Base-by-base conservation (phyloP, 2,888 invertebrate species). In the Dynastes maya region DNA sequence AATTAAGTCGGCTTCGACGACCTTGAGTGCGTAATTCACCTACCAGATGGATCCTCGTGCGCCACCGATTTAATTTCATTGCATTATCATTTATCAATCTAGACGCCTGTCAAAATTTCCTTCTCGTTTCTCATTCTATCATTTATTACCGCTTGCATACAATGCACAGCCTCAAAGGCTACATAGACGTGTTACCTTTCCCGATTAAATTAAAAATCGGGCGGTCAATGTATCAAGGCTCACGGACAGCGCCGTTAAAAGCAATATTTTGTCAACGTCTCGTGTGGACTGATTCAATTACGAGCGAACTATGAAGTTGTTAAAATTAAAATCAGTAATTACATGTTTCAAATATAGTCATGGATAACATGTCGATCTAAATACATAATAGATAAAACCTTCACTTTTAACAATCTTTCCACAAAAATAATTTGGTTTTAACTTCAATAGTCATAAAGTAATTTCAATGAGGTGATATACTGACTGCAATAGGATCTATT, bases 1-100 rank as follows among this genome's bases (percentile, higher is more conserved):
- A 82, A 85, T 74, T 74, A 74, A 74, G 61, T 61, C 32, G 72
- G 27, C 61, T 74, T 27, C 55, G 55, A 22, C 72, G 45, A 29
- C 72, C 72, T 74, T 74, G 72, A 63, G 40, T 27, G 63, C 55
- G 45, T 63, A 74, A 74, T 74, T 74, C 45, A 49, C 45, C 61
- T 45, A 61, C 61, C 45, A 61, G 72, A 74, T 74, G 72, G 72
- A 74, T 74, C 29, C 53, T 53, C 61, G 40, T 45, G 27, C 32
- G 58, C n/a, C 58, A 27, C 72, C 29, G 16, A 72, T 58, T 72
- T 16, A 58, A 55, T 72, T 72, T 16, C 72, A 70, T 70, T 37
- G 53, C 32, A 3, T 37, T 40, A 58, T 16, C 55, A 6, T 1
- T 37, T 40, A 58, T 16, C 55, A 6, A 22, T 58, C 55, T 58